Percentiles rank a stretch among this genome's conserved stretches.
phyloP scores from a whole-genome alignment of 1,140 invertebrate species.

The Zaprionus vittiger region DNA sequence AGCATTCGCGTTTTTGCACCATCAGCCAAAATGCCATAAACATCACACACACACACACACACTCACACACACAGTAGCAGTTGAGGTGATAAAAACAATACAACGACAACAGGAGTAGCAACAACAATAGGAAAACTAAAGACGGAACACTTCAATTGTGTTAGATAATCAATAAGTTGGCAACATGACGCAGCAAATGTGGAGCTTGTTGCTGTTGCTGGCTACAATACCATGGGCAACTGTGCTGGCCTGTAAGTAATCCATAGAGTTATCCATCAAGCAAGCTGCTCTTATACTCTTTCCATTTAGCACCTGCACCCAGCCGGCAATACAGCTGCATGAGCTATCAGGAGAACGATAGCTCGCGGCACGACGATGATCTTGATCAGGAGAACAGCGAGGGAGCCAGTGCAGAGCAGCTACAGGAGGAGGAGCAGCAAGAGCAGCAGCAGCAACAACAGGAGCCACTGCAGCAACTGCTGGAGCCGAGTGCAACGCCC shows the following conservation, averaged over 20 bases:
- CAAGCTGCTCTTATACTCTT: neutral
- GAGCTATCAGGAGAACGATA: constrained; percentile 75
- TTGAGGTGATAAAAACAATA: constrained; percentile 33
- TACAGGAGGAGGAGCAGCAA: constrained; percentile 30
- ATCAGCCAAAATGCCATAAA: constrained; percentile 62
- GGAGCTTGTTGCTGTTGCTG: constrained; percentile 41
- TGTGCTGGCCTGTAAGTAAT: constrained; percentile 50
- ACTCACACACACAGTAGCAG: constrained; percentile 5
- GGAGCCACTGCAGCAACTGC: constrained; percentile 26
- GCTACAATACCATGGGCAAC: constrained; percentile 39
- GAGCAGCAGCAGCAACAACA: constrained; percentile 34
- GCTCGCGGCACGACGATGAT: constrained; percentile 68
- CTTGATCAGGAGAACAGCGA: constrained; percentile 57
- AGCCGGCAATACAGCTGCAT: constrained; percentile 72
- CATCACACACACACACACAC: neutral
- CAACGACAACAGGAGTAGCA: neutral
- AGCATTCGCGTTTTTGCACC: constrained; percentile 23
- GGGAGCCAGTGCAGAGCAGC: constrained; percentile 34
- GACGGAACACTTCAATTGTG: constrained; percentile 5
- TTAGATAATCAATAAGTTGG: constrained; percentile 9
- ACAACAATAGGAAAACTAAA: neutral
- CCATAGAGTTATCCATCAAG: neutral
- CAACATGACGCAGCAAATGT: constrained; percentile 51
- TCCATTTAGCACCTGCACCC: constrained; percentile 51
- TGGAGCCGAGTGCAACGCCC: constrained; percentile 34